phyloP scores from a whole-genome alignment of 2,797 vertebrate species.

The Eremophila alpestris region DNA sequence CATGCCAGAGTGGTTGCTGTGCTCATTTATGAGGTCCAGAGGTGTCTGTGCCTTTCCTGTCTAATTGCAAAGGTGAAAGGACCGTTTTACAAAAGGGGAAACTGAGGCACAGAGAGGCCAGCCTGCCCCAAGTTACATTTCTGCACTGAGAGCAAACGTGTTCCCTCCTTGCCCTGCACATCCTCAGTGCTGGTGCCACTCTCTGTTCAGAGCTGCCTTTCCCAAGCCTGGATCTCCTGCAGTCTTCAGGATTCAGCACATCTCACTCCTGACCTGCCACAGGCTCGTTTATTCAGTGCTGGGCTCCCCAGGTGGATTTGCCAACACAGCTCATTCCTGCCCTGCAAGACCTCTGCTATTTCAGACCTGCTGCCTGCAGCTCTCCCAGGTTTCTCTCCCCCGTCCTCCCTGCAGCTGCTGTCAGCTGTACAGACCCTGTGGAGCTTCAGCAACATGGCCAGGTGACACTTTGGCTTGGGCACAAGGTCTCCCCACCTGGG shows the following conservation, averaged over 20 bases:
- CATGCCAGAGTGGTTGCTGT: not conserved
- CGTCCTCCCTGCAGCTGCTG: not conserved
- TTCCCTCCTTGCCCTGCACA: rapidly evolving
- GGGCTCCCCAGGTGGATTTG: not conserved
- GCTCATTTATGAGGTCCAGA: not conserved
- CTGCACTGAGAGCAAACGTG: rapidly evolving
- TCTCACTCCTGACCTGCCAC: not conserved
- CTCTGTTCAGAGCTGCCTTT: not conserved
- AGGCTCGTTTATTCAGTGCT: not conserved
- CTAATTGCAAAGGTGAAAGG: not conserved
- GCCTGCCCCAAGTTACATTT: not conserved
- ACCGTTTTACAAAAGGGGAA: not conserved
- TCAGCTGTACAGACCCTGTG: rapidly evolving
- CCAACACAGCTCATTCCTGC: not conserved
- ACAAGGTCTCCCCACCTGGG: not conserved
- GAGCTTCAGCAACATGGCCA: not conserved
- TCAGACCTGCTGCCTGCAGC: not conserved
- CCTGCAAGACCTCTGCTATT: not conserved
- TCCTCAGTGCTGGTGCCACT: not conserved
- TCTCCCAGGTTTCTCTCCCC: not conserved
- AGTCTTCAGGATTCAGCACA: not conserved
- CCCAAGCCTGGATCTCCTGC: not conserved
- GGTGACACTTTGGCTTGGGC: slow-evolving; percentile 27
- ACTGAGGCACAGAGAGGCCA: not conserved
- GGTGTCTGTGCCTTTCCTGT: not conserved